Evolutionary conservation across 2,888 invertebrate species (phyloP).

Genomic region (Orthosia gracilis): DNA sequence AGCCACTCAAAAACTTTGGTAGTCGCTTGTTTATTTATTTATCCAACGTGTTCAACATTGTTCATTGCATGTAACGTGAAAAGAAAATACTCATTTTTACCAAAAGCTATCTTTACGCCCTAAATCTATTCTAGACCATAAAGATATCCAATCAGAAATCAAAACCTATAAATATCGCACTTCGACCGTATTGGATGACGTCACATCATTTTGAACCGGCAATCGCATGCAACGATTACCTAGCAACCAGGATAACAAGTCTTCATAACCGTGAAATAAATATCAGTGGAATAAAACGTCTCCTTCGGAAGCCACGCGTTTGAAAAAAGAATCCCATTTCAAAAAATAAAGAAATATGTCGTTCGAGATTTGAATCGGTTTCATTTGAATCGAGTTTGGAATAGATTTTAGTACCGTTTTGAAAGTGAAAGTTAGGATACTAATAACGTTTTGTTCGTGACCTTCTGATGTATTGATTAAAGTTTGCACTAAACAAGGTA

Average conservation of each 20-base stretch:
- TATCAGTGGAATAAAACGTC: slow-evolving; percentile 71
- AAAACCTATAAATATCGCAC: slow-evolving; percentile 28
- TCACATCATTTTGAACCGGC: slow-evolving; percentile 47
- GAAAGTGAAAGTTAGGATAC: slow-evolving; percentile 66
- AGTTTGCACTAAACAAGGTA: slow-evolving; percentile 53
- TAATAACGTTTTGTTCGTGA: slow-evolving; percentile 67
- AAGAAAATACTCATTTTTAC: background rate
- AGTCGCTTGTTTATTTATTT: too few relatives aligned
- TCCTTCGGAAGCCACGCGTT: slow-evolving; percentile 72
- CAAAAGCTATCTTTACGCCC: background rate
- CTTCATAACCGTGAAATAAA: slow-evolving; percentile 68
- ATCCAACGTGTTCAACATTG: background rate
- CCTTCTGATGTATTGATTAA: slow-evolving; percentile 75
- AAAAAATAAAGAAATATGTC: slow-evolving; percentile 15
- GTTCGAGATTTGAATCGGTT: slow-evolving; percentile 1
- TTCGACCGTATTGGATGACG: slow-evolving; percentile 31
- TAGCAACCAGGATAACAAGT: slow-evolving; percentile 83
- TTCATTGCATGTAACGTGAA: background rate
- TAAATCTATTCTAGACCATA: slow-evolving; percentile 27
- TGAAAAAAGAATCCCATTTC: slow-evolving; percentile 36
- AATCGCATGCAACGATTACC: slow-evolving; percentile 71
- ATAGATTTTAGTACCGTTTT: slow-evolving; percentile 31
- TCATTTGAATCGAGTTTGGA: slow-evolving; percentile 1
- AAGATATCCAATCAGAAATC: slow-evolving; percentile 28
- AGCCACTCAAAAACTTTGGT: too few relatives aligned